These are phyloP conservation scores for Ophion ellenae DNA, from an alignment of 2,888 invertebrate species.

Conservation along the genomic window DNA sequence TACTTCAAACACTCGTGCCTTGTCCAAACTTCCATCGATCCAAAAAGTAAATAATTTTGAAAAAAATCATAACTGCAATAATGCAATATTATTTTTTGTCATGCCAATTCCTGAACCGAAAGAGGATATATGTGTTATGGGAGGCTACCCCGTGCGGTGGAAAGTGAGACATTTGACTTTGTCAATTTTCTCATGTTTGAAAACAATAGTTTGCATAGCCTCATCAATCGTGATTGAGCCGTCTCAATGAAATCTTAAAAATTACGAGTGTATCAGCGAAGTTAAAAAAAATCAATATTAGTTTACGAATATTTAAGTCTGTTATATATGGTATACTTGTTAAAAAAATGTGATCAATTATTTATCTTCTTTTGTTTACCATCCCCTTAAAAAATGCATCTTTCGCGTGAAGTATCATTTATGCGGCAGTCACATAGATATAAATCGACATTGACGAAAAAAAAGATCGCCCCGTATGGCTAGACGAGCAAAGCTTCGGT, in stretches of 20 bases:
- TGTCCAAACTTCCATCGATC: no score
- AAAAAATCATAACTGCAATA: no score
- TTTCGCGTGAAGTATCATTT: not conserved
- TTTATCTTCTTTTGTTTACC: not conserved
- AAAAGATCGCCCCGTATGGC: conserved; percentile 19
- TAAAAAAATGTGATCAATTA: not conserved
- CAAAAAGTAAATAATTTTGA: no score
- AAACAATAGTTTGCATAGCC: no score
- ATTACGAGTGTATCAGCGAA: not conserved
- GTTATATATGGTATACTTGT: not conserved
- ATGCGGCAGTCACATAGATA: conserved; percentile 31
- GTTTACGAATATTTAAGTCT: not conserved
- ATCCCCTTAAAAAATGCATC: not conserved
- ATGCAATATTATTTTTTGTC: no score
- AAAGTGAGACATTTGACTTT: no score
- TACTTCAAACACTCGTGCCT: no score
- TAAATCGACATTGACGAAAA: conserved; percentile 16
- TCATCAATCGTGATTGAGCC: no score
- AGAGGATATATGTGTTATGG: no score
- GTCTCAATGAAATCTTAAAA: not conserved
- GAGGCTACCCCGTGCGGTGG: no score
- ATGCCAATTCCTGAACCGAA: no score
- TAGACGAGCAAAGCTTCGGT: conserved; percentile 36
- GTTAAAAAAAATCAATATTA: not conserved
- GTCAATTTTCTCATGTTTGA: no score